Conservation (phyloP, 2,113 vertebrate genomes). For the Porphyrio hochstetteri region DNA sequence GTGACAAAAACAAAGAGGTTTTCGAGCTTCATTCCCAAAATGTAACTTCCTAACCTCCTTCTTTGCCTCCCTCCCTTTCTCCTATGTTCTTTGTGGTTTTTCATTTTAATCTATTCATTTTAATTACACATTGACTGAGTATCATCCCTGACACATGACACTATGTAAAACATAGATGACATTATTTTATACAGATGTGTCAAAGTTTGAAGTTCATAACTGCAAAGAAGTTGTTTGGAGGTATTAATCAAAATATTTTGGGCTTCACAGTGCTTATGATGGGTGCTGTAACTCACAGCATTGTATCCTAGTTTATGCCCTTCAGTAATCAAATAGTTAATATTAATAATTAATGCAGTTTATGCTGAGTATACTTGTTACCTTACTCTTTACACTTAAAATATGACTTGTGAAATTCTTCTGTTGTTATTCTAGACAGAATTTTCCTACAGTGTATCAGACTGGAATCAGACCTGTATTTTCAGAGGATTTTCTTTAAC, state of each 20-base stretch:
- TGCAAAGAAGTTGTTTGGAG: not conserved
- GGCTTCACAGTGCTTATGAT: not conserved
- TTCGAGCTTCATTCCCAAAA: not conserved
- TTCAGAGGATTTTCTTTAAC: not conserved
- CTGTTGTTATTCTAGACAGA: not conserved
- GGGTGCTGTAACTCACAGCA: not conserved
- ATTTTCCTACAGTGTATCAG: not conserved
- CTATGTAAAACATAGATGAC: accelerated
- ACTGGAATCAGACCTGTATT: not conserved
- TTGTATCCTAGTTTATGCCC: not conserved
- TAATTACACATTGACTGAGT: not conserved
- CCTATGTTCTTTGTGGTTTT: accelerated
- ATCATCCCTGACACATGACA: not conserved
- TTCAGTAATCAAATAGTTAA: not conserved
- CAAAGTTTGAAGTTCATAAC: not conserved
- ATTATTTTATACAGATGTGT: not conserved
- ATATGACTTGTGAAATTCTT: not conserved
- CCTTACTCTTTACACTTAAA: not conserved
- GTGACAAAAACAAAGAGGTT: not conserved
- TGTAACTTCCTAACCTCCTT: not conserved
- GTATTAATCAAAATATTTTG: not conserved
- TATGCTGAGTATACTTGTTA: not conserved
- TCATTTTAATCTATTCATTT: not conserved
- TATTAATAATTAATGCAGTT: not conserved
- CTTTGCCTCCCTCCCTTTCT: not conserved